Percentiles rank a stretch among this genome's conserved stretches.
Conservation (phyloP, 2,113 vertebrate genomes). For the Nycticebus coucang region DNA sequence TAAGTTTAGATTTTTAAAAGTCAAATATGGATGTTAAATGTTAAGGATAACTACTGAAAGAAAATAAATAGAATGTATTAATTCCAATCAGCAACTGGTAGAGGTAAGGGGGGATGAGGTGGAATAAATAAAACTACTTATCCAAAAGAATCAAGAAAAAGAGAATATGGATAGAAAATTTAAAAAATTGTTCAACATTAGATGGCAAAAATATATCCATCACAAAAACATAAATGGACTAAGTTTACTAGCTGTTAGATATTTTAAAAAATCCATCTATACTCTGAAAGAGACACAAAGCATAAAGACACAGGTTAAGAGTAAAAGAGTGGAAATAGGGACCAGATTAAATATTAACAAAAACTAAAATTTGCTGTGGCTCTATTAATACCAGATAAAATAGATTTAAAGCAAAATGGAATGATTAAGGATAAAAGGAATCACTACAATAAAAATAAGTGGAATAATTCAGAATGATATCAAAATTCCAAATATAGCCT, state of each 20-base stretch:
- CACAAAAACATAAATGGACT: conserved; percentile 57
- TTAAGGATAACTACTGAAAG: background rate
- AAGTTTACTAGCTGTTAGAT: conserved; percentile 16
- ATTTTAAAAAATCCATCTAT: background rate
- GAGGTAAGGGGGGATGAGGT: background rate
- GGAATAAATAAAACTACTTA: conserved; percentile 11
- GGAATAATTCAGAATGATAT: background rate
- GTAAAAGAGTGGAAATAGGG: conserved; percentile 41
- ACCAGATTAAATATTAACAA: background rate
- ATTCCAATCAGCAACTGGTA: background rate
- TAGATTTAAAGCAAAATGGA: conserved; percentile 21
- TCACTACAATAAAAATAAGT: background rate
- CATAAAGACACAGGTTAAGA: conserved; percentile 22
- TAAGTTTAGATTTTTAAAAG: conserved; percentile 23
- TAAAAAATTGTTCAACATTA: background rate
- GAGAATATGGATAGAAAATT: background rate
- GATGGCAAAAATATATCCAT: conserved; percentile 36
- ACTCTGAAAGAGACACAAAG: conserved; percentile 23
- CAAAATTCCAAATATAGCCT: conserved; percentile 3
- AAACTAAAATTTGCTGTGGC: background rate
- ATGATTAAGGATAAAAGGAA: background rate
- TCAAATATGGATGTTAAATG: conserved; percentile 16
- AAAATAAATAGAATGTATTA: conserved; percentile 1
- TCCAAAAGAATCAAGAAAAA: conserved; percentile 10
- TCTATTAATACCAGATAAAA: conserved; percentile 21